Percentiles rank a stretch among this genome's conserved stretches.
These are phyloP conservation scores for Hyalella azteca DNA, from an alignment of 2,888 invertebrate genomes.

Conservation along the genomic window DNA sequence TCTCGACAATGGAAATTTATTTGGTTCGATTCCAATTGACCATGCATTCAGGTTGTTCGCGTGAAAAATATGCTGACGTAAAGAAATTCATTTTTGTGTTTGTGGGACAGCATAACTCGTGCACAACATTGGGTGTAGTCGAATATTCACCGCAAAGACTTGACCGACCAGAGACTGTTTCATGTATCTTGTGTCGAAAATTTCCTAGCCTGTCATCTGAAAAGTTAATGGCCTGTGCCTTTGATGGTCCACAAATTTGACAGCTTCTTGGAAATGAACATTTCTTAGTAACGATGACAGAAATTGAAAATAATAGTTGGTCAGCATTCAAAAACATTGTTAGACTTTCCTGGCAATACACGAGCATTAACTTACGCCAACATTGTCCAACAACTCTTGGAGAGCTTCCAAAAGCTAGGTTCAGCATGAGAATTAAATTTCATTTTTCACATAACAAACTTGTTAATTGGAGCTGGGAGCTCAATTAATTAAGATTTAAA, in stretches of 20 bases:
- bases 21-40: not conserved
- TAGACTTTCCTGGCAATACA: not conserved
- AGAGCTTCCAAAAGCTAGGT: not conserved
- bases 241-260: not conserved
- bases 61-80: not conserved
- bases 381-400: not conserved
- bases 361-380: too few species aligned
- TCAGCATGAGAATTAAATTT: not conserved
- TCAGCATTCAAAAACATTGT: not conserved
- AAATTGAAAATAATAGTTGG: not conserved
- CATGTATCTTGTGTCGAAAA: not conserved
- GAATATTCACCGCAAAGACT: not conserved
- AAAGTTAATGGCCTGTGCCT: not conserved
- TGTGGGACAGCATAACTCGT: not conserved
- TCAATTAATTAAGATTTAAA: too few species aligned
- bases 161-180: not conserved
- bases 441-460: not conserved
- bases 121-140: not conserved
- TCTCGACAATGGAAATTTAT: not conserved
- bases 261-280: not conserved
- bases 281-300: not conserved
- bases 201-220: not conserved
- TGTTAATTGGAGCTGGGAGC: too few species aligned
- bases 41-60: too few species aligned
- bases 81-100: not conserved